Base-by-base conservation (phyloP, 2,888 invertebrate species). In the Polydrusus pterygomalis region DNA sequence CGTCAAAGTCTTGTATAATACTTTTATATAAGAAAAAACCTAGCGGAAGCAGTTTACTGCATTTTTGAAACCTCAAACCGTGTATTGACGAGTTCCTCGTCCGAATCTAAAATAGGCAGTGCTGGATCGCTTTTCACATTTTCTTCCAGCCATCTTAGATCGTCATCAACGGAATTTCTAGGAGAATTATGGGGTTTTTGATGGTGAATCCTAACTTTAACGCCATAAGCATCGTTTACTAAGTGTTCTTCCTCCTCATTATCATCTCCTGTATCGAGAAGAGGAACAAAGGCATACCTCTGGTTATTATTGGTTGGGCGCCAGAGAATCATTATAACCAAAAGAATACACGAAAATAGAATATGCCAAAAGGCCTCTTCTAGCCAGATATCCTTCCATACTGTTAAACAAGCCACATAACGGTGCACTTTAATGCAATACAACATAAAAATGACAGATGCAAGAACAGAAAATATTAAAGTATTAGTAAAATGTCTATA, bases 321-420 rank as follows among this genome's bases (percentile, higher is more conserved):
- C 97, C 97, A 98, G 78, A 98, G 90, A 78, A 98, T 91, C 96
- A 98, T 97, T 81, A 98, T 98, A 40, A 96, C 96, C 45, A 95
- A 88, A 25, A 98, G 90, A 71, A 98, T 92, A 79, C 94, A 90
- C 15, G 95, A 96, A 88, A 98, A 98, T 73, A 97, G 89, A 43
- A 97, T 91, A 88, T 97, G 97, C 98, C 98, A 98, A 87, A 96
- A 98, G 2, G 96, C 97, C 80, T 96, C 96, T 86, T 98, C 97
- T 83, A 98, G 89, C 98, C 98, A 98, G 80, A 96, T 90, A 84
- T 95, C 94, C 84, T 94, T 94, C 97, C 97, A 98, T 79, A 95
- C 94, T 78, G 91, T 92, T 56, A 96, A 91, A 87, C 97, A 97
- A 43, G 89, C 88, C 70, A 93, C 91, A 69, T 94, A 90, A 83